Conservation (phyloP, 2,113 vertebrate species). For the Lepus americanus region DNA sequence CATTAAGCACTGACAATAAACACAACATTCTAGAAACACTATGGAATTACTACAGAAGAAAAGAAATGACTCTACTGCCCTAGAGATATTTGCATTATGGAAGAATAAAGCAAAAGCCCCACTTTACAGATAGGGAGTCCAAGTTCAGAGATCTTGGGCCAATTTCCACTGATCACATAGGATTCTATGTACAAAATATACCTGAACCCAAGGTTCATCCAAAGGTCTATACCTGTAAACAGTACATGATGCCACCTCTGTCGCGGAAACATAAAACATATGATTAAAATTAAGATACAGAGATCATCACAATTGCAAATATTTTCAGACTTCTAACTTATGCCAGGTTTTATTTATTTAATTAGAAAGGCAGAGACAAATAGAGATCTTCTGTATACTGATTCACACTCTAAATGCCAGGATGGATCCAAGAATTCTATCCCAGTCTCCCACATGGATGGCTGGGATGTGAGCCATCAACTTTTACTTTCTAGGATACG, state of each 20-base stretch:
- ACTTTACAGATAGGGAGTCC: not conserved
- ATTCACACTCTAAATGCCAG: no score
- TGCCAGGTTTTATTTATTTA: no score
- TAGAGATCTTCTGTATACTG: no score
- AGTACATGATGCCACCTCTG: not conserved
- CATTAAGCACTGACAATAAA: not conserved
- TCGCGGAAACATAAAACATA: not conserved
- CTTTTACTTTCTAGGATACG: no score
- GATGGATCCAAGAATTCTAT: no score
- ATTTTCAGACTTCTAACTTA: not conserved
- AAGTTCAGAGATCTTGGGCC: not conserved
- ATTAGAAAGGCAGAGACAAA: no score
- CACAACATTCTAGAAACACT: not conserved
- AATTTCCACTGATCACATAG: not conserved
- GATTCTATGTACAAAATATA: not conserved
- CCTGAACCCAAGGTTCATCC: not conserved
- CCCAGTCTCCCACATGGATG: no score
- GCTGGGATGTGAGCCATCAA: no score
- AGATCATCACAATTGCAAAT: not conserved
- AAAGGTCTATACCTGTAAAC: not conserved
- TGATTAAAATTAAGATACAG: not conserved
- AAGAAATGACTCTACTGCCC: not conserved
- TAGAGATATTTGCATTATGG: not conserved
- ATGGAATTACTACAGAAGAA: not conserved
- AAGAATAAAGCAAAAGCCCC: not conserved